Conservation (phyloP, 2,888 invertebrate species). For the Sarcophaga caerulescens region DNA sequence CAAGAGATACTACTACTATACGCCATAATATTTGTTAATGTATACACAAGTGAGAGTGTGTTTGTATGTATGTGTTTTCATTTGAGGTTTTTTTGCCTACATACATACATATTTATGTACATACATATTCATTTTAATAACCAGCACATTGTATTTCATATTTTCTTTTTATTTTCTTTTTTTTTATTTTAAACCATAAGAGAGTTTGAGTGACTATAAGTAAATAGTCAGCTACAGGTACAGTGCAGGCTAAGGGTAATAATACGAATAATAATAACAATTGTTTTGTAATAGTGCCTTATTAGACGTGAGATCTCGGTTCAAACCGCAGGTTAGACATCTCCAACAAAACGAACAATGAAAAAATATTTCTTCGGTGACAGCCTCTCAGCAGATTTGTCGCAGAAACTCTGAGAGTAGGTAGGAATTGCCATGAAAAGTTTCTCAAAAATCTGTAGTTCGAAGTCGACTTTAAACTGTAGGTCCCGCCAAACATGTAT, state of each 20-base stretch:
- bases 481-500: no score
- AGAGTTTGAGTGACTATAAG: slow-evolving; percentile 47
- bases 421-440: no score
- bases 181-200: not conserved
- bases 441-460: no score
- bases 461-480: no score
- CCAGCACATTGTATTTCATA: slow-evolving; percentile 50
- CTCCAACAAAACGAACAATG: no score
- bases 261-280: no score
- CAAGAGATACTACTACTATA: slow-evolving; percentile 10
- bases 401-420: no score
- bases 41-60: not conserved
- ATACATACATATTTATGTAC: slow-evolving; percentile 42
- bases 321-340: no score
- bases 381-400: no score
- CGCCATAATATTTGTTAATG: not conserved
- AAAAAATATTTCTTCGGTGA: no score
- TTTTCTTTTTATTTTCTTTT: not conserved
- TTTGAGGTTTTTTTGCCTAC: slow-evolving; percentile 56
- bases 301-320: no score
- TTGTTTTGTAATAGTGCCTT: no score
- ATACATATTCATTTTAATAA: slow-evolving; percentile 63
- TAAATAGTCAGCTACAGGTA: slow-evolving; percentile 3
- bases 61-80: slow-evolving; percentile 40
- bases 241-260: slow-evolving; percentile 4